These are phyloP conservation scores for Micoletzkya japonica DNA, from an alignment of 2,888 invertebrate genomes.

Conservation along the genomic window DNA sequence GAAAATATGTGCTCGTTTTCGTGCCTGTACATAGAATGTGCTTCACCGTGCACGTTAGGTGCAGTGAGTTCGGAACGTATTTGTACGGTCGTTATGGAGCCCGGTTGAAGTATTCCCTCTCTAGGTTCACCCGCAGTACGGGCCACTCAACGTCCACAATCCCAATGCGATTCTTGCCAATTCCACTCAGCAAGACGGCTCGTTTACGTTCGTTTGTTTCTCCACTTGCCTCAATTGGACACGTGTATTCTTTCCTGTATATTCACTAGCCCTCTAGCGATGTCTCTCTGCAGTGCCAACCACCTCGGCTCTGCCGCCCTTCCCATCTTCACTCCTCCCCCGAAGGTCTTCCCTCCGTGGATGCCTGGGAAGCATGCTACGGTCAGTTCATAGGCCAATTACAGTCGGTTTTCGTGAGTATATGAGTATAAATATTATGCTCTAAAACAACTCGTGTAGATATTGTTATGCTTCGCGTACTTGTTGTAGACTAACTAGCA, in stretches of 20 bases:
- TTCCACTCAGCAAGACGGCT: conserved; percentile 29
- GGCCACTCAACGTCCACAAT: conserved; percentile 59
- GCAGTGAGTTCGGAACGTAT: no score
- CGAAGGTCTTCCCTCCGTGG: conserved; percentile 32
- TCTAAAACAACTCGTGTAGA: no score
- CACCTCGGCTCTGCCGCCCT: conserved; percentile 42
- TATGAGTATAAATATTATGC: no score
- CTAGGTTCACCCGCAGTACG: conserved; percentile 55
- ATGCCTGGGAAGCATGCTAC: conserved; percentile 1
- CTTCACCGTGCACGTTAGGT: no score
- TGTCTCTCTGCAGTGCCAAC: conserved; percentile 29
- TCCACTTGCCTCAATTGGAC: background rate
- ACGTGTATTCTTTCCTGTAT: background rate
- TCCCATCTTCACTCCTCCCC: conserved; percentile 56
- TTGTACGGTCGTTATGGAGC: no score
- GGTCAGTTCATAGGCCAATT: no score
- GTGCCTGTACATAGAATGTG: no score
- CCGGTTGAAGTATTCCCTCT: background rate
- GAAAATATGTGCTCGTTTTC: no score
- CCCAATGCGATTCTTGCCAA: conserved; percentile 48
- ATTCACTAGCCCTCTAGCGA: background rate
- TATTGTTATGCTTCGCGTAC: no score
- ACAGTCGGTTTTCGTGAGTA: no score
- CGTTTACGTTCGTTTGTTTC: conserved; percentile 3
- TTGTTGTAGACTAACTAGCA: no score